Evolutionary conservation across 2,888 invertebrate genomes (phyloP), one percentile per base, ranked within the genome.

Genomic region (Melanostoma scalare): DNA sequence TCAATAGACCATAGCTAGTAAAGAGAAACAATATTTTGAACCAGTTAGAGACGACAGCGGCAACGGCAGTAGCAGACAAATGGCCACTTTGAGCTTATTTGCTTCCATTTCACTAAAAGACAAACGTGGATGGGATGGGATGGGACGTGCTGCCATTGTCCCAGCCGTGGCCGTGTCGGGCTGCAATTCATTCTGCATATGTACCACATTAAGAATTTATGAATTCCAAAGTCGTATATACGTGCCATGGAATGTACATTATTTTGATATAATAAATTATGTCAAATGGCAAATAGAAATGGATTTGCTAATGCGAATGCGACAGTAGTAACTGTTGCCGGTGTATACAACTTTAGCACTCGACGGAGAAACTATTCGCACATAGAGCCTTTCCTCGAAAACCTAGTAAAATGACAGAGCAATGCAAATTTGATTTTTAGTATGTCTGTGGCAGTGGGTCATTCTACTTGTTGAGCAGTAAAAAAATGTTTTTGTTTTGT

Each of bases 191-290:
- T 67, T 53, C 30, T 71, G 61, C 20, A 20, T 20, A 20, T 20
- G 20, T 71, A 52, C 69, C 50, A 52, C 69, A 71, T 63, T 2
- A 56, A 56, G 56, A 40, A 77, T 77, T 63, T 71, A 63, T 56
- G 48, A 71, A 71, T 77, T 77, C 69, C 42, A 30, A 10, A 56
- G 56, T 63, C 48, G 63, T 63, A 61, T 36, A 33, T 63, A 55
- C 35, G 31, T 6, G 58, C 31, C 31, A 38, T 40, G 67, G 53
- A 55, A 20, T 20, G 20, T 20, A 20, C 20, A 20, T 20, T 20
- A 20, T 20, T 20, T 20, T 20, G 20, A 20, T 20, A 20, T 20
- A 20, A 20, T 20, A 20, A 20, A 20, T 20, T 20, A 20, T 20
- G 20, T 20, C 20, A 20, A 20, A 20, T 20, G 20, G 20, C 20